phyloP scores from a whole-genome alignment of 2,888 invertebrate species.

The Abscondita cerata region DNA sequence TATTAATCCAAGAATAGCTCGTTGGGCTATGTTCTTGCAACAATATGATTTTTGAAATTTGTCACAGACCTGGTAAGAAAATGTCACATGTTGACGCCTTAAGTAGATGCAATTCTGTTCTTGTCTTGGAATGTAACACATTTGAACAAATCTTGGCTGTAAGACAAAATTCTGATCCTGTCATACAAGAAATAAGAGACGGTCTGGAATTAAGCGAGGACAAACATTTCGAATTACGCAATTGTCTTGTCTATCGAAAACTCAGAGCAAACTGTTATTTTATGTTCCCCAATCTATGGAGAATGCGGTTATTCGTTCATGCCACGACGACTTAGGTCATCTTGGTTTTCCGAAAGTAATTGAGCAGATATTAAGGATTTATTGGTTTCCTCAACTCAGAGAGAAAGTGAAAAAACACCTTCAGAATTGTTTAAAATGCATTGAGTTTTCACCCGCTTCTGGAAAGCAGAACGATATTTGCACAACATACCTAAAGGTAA shows the following conservation, averaged over 20 bases:
- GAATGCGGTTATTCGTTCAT: background rate
- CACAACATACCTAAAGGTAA: background rate
- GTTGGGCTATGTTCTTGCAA: conserved; percentile 3
- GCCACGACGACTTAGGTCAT: background rate
- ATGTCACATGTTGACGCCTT: background rate
- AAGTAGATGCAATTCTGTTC: conserved; percentile 38
- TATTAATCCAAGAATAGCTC: conserved; percentile 7
- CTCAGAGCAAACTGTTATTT: background rate
- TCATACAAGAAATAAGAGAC: conserved; percentile 36
- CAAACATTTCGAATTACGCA: conserved; percentile 18
- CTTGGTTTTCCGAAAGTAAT: background rate
- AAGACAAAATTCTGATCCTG: conserved; percentile 36
- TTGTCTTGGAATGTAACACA: conserved; percentile 39
- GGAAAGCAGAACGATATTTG: conserved; percentile 18
- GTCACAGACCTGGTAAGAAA: background rate
- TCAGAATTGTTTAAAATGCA: conserved; percentile 45
- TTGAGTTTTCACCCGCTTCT: conserved; percentile 39
- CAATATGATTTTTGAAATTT: background rate
- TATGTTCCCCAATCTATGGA: background rate
- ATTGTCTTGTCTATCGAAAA: conserved; percentile 25
- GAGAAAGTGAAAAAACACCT: conserved; percentile 42
- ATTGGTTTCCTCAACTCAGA: conserved; percentile 50
- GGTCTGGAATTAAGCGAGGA: conserved; percentile 33
- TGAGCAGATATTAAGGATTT: background rate
- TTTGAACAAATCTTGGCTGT: conserved; percentile 39